Evolutionary conservation across 2,888 invertebrate genomes (phyloP).

Genomic region (Dusona sp.): DNA sequence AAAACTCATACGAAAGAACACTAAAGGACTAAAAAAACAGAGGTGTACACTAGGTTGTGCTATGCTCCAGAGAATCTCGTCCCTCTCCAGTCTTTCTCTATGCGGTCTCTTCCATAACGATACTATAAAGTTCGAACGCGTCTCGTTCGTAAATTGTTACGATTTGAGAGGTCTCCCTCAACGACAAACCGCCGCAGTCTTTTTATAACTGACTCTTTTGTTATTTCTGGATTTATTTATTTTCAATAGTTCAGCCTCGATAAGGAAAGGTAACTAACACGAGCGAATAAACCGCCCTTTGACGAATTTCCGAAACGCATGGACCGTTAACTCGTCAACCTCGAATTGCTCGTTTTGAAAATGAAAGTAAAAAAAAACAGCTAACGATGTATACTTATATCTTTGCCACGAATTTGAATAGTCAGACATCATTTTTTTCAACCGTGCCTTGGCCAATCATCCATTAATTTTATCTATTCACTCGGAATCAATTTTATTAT

Average conservation of each 20-base stretch:
- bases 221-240: constrained; percentile 22
- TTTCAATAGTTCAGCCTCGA: constrained; percentile 7
- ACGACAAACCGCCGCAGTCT: not conserved
- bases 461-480: not conserved
- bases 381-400: not conserved
- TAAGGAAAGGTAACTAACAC: constrained; percentile 57
- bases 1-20: constrained; percentile 34
- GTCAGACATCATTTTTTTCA: constrained; percentile 33
- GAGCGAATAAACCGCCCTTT: constrained; percentile 68
- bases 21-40: constrained; percentile 1
- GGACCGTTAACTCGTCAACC: constrained; percentile 62
- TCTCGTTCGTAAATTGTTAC: constrained; percentile 55
- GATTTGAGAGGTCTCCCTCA: constrained; percentile 10
- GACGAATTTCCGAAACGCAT: constrained; percentile 64
- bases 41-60: constrained; percentile 2
- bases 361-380: constrained; percentile 26
- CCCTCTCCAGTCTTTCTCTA: not conserved
- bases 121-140: constrained; percentile 48
- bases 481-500: not conserved
- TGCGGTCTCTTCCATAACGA: constrained; percentile 8
- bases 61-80: constrained; percentile 22
- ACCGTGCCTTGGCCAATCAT: constrained; percentile 14
- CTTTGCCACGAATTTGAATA: not conserved
- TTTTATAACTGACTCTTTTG: not conserved
- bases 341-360: not conserved